These are phyloP conservation scores for Erinaceus europaeus DNA, from an alignment of 2,113 vertebrate genomes.

Conservation along the genomic window DNA sequence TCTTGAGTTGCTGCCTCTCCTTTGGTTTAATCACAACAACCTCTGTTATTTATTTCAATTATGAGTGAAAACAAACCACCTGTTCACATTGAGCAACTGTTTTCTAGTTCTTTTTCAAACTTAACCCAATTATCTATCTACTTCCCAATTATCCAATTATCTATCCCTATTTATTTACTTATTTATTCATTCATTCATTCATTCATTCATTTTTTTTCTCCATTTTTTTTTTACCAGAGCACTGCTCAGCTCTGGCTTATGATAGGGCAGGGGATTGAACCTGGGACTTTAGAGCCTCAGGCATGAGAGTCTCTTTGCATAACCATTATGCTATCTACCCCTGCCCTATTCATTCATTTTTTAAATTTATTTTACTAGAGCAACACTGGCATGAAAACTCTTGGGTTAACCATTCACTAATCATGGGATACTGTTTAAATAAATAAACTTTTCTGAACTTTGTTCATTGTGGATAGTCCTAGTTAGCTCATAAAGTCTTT, in stretches of 20 bases:
- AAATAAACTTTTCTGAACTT: not conserved
- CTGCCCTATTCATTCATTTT: no score
- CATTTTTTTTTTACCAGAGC: no score
- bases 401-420: not conserved
- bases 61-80: not conserved
- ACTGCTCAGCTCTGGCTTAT: no score
- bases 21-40: not conserved
- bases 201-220: no score
- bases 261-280: no score
- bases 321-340: no score
- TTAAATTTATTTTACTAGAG: no score
- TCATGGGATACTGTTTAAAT: not conserved
- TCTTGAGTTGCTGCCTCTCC: not conserved
- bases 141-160: no score
- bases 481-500: not conserved
- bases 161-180: no score
- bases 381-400: not conserved
- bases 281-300: no score
- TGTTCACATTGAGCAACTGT: not conserved
- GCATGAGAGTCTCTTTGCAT: no score
- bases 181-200: no score
- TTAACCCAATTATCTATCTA: not conserved
- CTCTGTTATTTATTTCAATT: not conserved
- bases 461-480: not conserved
- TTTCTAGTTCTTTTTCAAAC: not conserved